Conservation (phyloP, 2,888 invertebrate species). For the Ophraella communa region DNA sequence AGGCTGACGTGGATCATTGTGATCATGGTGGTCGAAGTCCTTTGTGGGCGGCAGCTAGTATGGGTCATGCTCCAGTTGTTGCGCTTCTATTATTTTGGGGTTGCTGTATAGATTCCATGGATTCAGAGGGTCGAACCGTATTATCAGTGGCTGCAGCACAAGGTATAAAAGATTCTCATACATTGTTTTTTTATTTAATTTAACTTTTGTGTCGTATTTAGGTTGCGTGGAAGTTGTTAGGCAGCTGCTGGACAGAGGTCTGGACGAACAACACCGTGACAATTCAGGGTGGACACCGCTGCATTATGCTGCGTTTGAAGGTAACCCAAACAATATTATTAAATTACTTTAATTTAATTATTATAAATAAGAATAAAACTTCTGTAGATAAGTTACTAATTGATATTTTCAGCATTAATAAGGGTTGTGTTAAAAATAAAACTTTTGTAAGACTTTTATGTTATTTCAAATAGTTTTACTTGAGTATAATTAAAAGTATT, state of each 20-base stretch:
- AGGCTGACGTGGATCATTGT: constrained; percentile 89
- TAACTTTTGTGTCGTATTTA: constrained; percentile 40
- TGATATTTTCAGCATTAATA: too few relatives aligned
- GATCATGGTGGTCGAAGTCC: constrained; percentile 85
- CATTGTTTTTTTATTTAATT: not conserved
- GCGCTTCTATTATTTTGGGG: constrained; percentile 92
- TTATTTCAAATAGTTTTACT: not conserved
- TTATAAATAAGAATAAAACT: too few relatives aligned
- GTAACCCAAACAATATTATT: too few relatives aligned
- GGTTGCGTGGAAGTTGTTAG: constrained; percentile 87
- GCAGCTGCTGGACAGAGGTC: constrained; percentile 84
- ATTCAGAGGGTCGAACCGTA: constrained; percentile 91
- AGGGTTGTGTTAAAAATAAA: too few relatives aligned
- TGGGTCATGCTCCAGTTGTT: constrained; percentile 87
- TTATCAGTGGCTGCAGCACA: constrained; percentile 85
- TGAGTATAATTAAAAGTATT: not conserved
- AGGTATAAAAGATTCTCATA: constrained; percentile 58
- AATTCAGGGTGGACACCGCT: constrained; percentile 97
- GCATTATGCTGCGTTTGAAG: constrained; percentile 95
- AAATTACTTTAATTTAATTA: too few relatives aligned
- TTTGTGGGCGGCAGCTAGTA: constrained; percentile 91
- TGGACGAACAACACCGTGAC: constrained; percentile 88
- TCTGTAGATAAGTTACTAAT: too few relatives aligned
- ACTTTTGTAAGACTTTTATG: too few relatives aligned
- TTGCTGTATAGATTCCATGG: constrained; percentile 93